Conservation (phyloP, 2,888 invertebrate species). For the Selenia dentaria region DNA sequence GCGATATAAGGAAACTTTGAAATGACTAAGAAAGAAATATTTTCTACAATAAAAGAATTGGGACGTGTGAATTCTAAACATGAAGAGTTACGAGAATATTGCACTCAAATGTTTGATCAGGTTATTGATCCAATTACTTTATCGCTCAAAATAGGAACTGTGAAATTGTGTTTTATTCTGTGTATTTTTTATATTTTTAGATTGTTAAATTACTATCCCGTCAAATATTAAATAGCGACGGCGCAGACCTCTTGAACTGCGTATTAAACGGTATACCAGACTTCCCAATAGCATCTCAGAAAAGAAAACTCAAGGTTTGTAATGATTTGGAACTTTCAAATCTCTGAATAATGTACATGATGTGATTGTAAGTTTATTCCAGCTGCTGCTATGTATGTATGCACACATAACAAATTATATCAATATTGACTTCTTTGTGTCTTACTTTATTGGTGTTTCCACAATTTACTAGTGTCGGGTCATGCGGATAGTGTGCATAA, state of each 20-base stretch:
- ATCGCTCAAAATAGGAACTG: too few species aligned
- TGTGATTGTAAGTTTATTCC: too few species aligned
- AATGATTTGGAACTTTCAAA: background rate
- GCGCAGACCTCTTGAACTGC: conserved; percentile 59
- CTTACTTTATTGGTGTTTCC: too few species aligned
- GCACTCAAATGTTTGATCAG: conserved; percentile 55
- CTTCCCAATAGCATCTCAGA: conserved; percentile 35
- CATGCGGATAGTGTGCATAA: too few species aligned
- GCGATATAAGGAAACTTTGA: too few species aligned
- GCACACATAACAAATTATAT: too few species aligned
- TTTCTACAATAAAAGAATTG: conserved; percentile 57
- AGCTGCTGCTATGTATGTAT: too few species aligned
- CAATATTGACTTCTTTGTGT: too few species aligned
- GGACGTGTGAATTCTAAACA: conserved; percentile 59
- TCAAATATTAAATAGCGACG: conserved; percentile 64
- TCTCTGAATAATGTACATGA: too few species aligned
- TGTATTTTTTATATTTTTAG: conserved; percentile 48
- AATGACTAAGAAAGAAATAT: conserved; percentile 35
- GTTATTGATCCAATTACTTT: too few species aligned
- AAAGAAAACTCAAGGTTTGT: conserved; percentile 60
- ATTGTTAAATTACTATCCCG: conserved; percentile 56
- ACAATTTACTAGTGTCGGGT: too few species aligned
- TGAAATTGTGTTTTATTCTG: too few species aligned
- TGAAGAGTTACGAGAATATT: conserved; percentile 60
- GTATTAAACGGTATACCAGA: conserved; percentile 65